These are phyloP conservation scores for Phengaris alcon DNA, from an alignment of 2,888 invertebrate species.

Conservation along the genomic window DNA sequence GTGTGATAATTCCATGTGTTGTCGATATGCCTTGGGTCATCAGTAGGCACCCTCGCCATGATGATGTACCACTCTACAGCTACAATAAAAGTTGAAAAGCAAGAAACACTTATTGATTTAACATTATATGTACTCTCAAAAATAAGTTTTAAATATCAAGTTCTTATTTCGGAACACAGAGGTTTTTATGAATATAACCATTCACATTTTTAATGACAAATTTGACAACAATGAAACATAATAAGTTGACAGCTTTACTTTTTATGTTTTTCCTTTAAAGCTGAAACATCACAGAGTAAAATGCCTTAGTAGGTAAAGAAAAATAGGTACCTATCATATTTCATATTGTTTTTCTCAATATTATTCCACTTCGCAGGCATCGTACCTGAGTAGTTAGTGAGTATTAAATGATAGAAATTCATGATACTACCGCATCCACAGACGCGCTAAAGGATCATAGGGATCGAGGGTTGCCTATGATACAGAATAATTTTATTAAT, in stretches of 20 bases:
- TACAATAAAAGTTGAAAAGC: constrained; percentile 20
- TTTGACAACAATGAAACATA: background rate
- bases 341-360: too few relatives aligned
- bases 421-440: too few relatives aligned
- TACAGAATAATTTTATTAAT: too few relatives aligned
- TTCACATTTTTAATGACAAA: constrained; percentile 22
- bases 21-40: constrained; percentile 72
- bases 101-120: constrained; percentile 32
- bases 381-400: too few relatives aligned
- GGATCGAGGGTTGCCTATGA: too few relatives aligned
- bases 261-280: background rate
- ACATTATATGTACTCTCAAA: constrained; percentile 29
- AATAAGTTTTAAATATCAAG: background rate
- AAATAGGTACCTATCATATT: too few relatives aligned
- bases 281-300: background rate
- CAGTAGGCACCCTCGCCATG: constrained; percentile 78
- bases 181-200: background rate
- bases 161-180: constrained; percentile 1
- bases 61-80: constrained; percentile 54
- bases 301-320: background rate
- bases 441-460: too few relatives aligned
- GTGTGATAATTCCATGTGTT: constrained; percentile 72
- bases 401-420: too few relatives aligned
- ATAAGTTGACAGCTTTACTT: background rate
- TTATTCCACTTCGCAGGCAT: too few relatives aligned